Percentiles rank a stretch among this genome's conserved stretches.
Evolutionary conservation across 1,140 invertebrate species (phyloP).

Genomic region (Maconellicoccus hirsutus): DNA sequence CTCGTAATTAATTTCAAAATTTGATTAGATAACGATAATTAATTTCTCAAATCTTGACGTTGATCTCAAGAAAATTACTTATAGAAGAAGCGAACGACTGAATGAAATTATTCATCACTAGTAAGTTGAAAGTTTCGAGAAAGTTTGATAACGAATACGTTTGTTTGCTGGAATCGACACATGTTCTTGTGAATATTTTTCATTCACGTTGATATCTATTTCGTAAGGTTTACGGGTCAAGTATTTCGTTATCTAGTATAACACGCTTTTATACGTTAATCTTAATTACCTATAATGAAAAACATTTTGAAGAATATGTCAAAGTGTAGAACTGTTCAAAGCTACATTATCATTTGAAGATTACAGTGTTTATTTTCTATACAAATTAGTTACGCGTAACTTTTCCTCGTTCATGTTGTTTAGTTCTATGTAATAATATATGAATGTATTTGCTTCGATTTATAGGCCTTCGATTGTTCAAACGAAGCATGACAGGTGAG

Average conservation of each 20-base stretch:
- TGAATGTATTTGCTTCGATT: conserved; percentile 1
- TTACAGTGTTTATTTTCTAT: not conserved
- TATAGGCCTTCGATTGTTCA: not conserved
- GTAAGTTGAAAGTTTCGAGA: not conserved
- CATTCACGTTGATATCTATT: not conserved
- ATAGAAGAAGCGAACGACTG: not conserved
- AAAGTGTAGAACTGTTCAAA: not conserved
- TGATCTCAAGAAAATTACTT: too few relatives aligned
- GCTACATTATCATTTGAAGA: not conserved
- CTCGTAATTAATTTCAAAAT: too few relatives aligned
- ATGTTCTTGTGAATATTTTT: not conserved
- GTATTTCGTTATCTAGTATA: not conserved
- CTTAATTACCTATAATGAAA: not conserved
- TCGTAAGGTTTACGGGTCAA: conserved; percentile 8
- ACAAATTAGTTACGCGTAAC: not conserved
- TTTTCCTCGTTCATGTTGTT: not conserved
- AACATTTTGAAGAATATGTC: not conserved
- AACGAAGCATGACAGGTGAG: conserved; percentile 11
- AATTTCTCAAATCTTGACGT: too few relatives aligned
- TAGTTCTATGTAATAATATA: not conserved
- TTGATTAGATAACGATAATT: too few relatives aligned
- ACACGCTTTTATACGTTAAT: not conserved
- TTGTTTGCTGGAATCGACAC: too few relatives aligned
- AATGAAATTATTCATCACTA: not conserved
- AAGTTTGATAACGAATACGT: not conserved